phyloP scores from a whole-genome alignment of 2,797 vertebrate genomes.

The Chelon auratus region DNA sequence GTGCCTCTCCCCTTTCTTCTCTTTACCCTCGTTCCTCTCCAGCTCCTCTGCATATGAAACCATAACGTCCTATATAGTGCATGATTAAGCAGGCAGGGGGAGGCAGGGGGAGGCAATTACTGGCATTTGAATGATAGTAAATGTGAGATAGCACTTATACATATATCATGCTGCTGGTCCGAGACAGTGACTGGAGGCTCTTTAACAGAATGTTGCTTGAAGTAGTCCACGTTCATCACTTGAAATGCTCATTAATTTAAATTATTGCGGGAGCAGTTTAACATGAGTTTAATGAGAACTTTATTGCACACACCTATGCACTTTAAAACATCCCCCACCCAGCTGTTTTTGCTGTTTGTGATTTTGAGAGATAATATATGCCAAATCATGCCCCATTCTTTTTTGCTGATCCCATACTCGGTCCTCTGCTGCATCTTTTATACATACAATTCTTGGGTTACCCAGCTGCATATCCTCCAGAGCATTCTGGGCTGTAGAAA shows the following conservation, averaged over 20 bases:
- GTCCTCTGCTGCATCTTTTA: conserved; percentile 67
- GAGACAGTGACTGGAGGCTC: conserved; percentile 36
- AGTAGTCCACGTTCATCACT: conserved; percentile 35
- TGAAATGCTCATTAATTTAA: conserved; percentile 40
- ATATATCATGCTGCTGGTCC: conserved; percentile 51
- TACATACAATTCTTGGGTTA: conserved; percentile 65
- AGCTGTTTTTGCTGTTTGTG: conserved; percentile 43
- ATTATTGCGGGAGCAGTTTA: conserved; percentile 14
- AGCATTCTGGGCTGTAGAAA: conserved; percentile 57
- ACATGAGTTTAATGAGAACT: conserved; percentile 25
- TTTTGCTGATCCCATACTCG: conserved; percentile 74
- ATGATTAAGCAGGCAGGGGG: conserved; percentile 64
- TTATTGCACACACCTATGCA: conserved; percentile 19
- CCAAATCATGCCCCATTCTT: conserved; percentile 67
- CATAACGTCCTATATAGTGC: conserved; percentile 62
- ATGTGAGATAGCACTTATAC: conserved; percentile 42
- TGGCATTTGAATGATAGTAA: conserved; percentile 56
- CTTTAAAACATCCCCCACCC: conserved; percentile 30
- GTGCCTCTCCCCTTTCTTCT: conserved; percentile 41
- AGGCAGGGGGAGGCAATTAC: conserved; percentile 66
- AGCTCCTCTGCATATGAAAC: conserved; percentile 66
- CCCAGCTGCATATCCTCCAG: conserved; percentile 69
- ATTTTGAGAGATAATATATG: conserved; percentile 70
- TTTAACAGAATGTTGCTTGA: conserved; percentile 40
- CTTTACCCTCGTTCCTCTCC: conserved; percentile 45